Conservation (phyloP, 53 echinoderm and acorn worm species). For the Paracentrotus lividus region DNA sequence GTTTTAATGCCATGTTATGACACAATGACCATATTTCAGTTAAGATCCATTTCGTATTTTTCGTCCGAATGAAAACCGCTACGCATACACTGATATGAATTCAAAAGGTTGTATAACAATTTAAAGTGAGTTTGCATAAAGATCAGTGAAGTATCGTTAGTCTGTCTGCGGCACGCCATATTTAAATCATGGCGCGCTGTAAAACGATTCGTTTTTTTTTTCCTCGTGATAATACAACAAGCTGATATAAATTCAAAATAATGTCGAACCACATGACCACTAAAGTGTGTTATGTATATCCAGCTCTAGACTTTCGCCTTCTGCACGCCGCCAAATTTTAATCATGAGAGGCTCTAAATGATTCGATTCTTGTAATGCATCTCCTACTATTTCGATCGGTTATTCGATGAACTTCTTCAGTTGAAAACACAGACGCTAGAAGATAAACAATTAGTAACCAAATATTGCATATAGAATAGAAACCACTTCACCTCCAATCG, state of each 20-base stretch:
- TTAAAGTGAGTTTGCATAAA: not conserved
- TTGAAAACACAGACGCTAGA: not conserved
- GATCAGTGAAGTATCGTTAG: not conserved
- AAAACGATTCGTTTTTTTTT: not conserved
- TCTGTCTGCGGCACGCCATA: not conserved
- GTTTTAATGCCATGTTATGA: too few species aligned
- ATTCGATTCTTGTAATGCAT: not conserved
- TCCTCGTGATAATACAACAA: too few species aligned
- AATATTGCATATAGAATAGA: not conserved
- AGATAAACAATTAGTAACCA: not conserved
- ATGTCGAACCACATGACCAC: too few species aligned
- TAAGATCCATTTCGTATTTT: too few species aligned
- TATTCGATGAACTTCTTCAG: slow-evolving; percentile 11
- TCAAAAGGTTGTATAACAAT: not conserved
- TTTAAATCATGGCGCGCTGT: not conserved
- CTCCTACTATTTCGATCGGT: not conserved
- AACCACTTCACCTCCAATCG: not conserved
- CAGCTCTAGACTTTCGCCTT: not conserved
- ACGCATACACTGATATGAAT: not conserved
- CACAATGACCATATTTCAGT: too few species aligned
- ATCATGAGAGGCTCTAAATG: not conserved
- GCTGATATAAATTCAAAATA: too few species aligned
- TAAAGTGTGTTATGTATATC: too few species aligned
- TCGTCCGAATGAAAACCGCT: not conserved
- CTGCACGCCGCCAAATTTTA: not conserved